Evolutionary conservation across 2,797 vertebrate species (phyloP).

Genomic region (Alectoris magna): DNA sequence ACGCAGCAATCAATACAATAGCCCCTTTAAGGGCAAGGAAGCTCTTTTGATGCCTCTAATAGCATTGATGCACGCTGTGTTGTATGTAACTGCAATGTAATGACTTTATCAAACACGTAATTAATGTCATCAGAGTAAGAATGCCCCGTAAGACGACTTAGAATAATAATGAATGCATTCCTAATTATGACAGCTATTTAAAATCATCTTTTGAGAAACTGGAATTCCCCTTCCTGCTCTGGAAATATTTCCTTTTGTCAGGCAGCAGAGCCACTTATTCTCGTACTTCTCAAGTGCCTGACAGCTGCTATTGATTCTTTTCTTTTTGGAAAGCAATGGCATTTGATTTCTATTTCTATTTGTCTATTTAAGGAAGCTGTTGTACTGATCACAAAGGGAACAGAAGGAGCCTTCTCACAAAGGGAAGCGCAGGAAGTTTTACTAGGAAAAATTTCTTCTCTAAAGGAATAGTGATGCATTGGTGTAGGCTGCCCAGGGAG

Average conservation of each 20-base stretch:
- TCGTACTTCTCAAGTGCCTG: slow-evolving; percentile 30
- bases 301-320: slow-evolving; percentile 65
- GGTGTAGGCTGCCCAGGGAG: not conserved
- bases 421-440: not conserved
- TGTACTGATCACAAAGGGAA: not conserved
- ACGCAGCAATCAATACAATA: not conserved
- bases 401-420: not conserved
- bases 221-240: slow-evolving; percentile 19
- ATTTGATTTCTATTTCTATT: slow-evolving; percentile 68
- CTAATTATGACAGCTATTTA: slow-evolving; percentile 72
- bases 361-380: slow-evolving; percentile 39
- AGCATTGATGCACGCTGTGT: slow-evolving; percentile 42
- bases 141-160: slow-evolving; percentile 49
- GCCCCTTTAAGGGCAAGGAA: not conserved
- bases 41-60: not conserved
- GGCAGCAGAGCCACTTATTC: slow-evolving; percentile 51
- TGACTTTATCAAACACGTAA: slow-evolving; percentile 59
- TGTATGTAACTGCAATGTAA: not conserved
- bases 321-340: slow-evolving; percentile 37
- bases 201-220: slow-evolving; percentile 54
- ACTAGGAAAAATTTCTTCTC: not conserved
- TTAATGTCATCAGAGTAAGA: slow-evolving; percentile 57
- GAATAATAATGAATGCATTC: slow-evolving; percentile 50
- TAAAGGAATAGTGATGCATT: not conserved
- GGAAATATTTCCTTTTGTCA: slow-evolving; percentile 36